These are phyloP conservation scores for Drosophila sp. DNA, from an alignment of 1,140 invertebrate genomes.

Conservation along the genomic window DNA sequence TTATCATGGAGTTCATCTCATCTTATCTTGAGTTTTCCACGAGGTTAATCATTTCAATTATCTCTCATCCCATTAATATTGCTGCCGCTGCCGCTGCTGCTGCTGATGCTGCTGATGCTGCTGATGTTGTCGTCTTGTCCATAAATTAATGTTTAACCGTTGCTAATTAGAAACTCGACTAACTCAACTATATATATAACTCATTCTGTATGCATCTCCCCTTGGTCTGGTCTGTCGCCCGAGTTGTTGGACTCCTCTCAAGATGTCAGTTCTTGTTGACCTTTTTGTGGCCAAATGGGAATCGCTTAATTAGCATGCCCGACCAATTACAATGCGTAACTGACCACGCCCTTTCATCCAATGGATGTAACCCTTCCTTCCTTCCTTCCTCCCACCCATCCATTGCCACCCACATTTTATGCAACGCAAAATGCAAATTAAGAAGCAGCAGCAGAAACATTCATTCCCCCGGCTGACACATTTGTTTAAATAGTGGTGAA, in stretches of 20 bases:
- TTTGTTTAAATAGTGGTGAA: conserved; percentile 50
- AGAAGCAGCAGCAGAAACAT: conserved; percentile 21
- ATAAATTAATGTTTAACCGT: conserved; percentile 54
- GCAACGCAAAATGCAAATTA: conserved; percentile 35
- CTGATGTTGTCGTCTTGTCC: conserved; percentile 1
- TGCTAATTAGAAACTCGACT: conserved; percentile 48
- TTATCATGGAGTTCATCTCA: neutral
- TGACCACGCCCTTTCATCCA: conserved; percentile 9
- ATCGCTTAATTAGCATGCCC: conserved; percentile 68
- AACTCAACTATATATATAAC: conserved; percentile 14
- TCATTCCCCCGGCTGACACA: conserved; percentile 40
- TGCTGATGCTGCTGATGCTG: neutral
- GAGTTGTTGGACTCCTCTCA: conserved; percentile 3
- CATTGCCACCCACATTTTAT: neutral
- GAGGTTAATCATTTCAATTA: conserved; percentile 18
- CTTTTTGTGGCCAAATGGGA: conserved; percentile 26
- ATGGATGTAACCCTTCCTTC: neutral
- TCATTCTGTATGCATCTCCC: conserved; percentile 11
- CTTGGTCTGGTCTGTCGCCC: neutral
- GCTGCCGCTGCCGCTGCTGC: neutral
- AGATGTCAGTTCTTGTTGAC: conserved; percentile 36
- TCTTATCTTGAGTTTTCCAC: neutral
- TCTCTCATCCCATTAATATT: conserved; percentile 27
- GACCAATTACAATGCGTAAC: conserved; percentile 50
- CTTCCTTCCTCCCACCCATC: neutral